These are phyloP conservation scores for Hylomyscus alleni DNA, from an alignment of 2,797 vertebrate genomes.

Conservation along the genomic window DNA sequence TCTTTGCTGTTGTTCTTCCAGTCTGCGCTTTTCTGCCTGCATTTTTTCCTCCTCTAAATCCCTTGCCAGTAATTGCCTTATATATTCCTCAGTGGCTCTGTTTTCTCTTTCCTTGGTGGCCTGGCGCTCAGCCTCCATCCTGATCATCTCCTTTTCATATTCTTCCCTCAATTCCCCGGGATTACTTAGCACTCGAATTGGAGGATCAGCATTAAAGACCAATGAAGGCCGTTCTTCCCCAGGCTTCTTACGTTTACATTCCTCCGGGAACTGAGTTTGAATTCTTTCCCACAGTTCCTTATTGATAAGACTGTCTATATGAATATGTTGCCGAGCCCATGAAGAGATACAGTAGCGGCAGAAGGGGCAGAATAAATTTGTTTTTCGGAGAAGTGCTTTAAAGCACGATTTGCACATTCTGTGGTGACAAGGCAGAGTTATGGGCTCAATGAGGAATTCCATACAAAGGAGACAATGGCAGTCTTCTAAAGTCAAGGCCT, in stretches of 20 bases:
- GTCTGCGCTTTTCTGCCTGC: fast-evolving
- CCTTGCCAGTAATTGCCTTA: not conserved
- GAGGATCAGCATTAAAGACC: slow-evolving; percentile 73
- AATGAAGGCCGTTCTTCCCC: slow-evolving; percentile 86
- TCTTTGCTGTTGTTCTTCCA: not conserved
- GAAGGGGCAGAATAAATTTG: slow-evolving; percentile 93
- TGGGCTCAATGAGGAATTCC: slow-evolving; percentile 95
- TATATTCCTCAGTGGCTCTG: not conserved
- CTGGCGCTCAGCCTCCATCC: slow-evolving; percentile 62
- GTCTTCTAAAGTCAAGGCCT: slow-evolving; percentile 87
- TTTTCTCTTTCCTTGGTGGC: not conserved
- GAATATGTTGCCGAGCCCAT: slow-evolving; percentile 90
- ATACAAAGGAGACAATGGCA: slow-evolving; percentile 94
- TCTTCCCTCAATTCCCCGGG: slow-evolving; percentile 90
- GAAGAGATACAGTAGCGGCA: slow-evolving; percentile 94
- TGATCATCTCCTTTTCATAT: slow-evolving; percentile 89
- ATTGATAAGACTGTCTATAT: slow-evolving; percentile 92
- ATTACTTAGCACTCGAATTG: slow-evolving; percentile 84
- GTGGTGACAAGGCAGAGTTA: slow-evolving; percentile 95
- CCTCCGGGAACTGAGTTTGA: slow-evolving; percentile 90
- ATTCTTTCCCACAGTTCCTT: slow-evolving; percentile 91
- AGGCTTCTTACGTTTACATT: slow-evolving; percentile 89
- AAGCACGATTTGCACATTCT: slow-evolving; percentile 96
- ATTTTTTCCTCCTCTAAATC: not conserved
- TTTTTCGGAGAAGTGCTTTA: slow-evolving; percentile 93